These are phyloP conservation scores for Schizaphis graminum DNA, from an alignment of 2,888 invertebrate genomes.

Conservation along the genomic window DNA sequence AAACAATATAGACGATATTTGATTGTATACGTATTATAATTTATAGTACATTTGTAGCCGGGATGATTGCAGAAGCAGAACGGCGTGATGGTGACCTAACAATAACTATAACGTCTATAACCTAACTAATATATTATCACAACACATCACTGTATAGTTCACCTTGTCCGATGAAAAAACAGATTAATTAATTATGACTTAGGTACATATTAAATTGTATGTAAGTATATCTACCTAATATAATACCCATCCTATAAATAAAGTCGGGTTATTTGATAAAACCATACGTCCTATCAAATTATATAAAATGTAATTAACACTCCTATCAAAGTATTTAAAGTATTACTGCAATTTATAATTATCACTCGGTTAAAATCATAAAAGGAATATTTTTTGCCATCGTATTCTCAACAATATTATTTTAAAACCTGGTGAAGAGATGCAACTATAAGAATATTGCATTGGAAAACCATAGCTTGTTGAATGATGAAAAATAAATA, in stretches of 20 bases:
- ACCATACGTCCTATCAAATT: not conserved
- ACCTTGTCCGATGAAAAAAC: slow-evolving; percentile 6
- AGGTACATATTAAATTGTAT: not conserved
- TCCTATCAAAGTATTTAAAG: not conserved
- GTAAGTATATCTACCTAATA: not conserved
- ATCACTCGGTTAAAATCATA: not conserved
- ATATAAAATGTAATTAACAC: not conserved
- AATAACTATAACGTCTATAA: not conserved
- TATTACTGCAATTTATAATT: not conserved
- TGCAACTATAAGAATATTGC: not conserved
- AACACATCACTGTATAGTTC: not conserved
- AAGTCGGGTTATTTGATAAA: not conserved
- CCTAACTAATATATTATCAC: not conserved
- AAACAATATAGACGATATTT: not conserved
- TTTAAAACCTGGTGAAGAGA: not conserved
- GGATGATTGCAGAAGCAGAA: not conserved
- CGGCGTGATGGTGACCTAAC: not conserved
- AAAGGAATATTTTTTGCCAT: not conserved
- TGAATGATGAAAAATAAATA: not conserved
- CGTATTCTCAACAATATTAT: not conserved
- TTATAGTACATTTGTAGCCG: not conserved
- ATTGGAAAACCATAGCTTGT: not conserved
- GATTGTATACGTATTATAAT: not conserved
- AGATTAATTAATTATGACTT: not conserved
- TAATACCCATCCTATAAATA: not conserved